A percentile compares a stretch with the other conserved stretches of the same genome.
phyloP scores from a whole-genome alignment of 2,888 invertebrate species.

The Ligdia adustata region DNA sequence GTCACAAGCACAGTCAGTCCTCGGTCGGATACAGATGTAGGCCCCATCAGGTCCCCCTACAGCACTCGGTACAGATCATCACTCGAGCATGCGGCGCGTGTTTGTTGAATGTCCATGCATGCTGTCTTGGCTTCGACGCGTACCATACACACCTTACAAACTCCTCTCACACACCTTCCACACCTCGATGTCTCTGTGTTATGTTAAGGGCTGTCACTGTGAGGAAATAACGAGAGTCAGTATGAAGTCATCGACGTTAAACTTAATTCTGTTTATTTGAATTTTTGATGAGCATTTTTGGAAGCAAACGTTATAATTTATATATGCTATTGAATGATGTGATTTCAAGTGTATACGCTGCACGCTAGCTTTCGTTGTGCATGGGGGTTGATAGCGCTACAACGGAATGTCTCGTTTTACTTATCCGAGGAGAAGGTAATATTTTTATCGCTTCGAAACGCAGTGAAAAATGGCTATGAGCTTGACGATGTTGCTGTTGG shows the following conservation, averaged over 20 bases:
- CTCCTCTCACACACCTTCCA: constrained; percentile 64
- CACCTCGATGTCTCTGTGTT: constrained; percentile 52
- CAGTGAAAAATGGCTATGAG: constrained; percentile 75
- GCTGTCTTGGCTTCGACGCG: constrained; percentile 82
- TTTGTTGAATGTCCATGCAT: constrained; percentile 79
- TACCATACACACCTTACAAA: constrained; percentile 48
- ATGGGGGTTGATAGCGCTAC: constrained; percentile 81
- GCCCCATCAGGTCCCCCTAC: constrained; percentile 50
- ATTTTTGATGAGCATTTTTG: constrained; percentile 64
- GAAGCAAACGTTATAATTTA: constrained; percentile 57
- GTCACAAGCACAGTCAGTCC: constrained; percentile 22
- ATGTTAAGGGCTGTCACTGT: constrained; percentile 39
- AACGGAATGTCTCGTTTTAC: constrained; percentile 73
- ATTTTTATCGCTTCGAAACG: constrained; percentile 75
- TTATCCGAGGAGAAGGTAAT: constrained; percentile 73
- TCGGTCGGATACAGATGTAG: constrained; percentile 28
- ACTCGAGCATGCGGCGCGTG: constrained; percentile 77
- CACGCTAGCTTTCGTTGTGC: constrained; percentile 84
- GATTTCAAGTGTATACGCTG: constrained; percentile 77
- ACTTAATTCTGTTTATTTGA: constrained; percentile 50
- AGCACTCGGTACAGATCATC: constrained; percentile 74
- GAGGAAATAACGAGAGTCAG: constrained; percentile 42
- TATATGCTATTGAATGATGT: constrained; percentile 70
- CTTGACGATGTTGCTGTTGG: constrained; percentile 77
- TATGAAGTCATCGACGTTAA: constrained; percentile 43